These are phyloP conservation scores for Parasteatoda lunata DNA, from an alignment of 2,888 invertebrate genomes.

Conservation along the genomic window DNA sequence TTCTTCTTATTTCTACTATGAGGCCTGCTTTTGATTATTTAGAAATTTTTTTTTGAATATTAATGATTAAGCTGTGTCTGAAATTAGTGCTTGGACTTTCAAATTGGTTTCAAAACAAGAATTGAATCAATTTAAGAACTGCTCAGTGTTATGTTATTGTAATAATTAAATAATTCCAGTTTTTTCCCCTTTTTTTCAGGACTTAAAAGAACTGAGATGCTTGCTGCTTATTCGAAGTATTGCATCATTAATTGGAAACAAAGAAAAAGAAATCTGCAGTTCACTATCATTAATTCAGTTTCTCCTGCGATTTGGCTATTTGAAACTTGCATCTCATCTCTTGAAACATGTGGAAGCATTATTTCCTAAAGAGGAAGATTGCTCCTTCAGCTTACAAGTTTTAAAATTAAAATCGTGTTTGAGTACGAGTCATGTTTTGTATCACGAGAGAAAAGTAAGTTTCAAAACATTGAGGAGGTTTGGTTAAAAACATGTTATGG, in stretches of 20 bases:
- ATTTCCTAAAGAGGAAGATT: neutral
- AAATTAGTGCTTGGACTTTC: no score
- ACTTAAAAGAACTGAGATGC: conserved; percentile 14
- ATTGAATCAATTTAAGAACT: no score
- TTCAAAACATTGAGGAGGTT: no score
- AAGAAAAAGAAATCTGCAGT: conserved; percentile 12
- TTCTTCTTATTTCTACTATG: no score
- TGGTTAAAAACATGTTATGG: no score
- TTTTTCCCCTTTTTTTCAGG: neutral
- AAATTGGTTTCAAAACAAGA: no score
- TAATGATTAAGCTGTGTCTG: no score
- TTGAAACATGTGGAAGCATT: conserved; percentile 18
- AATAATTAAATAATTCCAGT: neutral
- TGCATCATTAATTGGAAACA: conserved; percentile 19
- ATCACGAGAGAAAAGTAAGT: no score
- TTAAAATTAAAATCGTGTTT: neutral
- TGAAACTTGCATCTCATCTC: conserved; percentile 28
- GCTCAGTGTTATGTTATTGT: neutral
- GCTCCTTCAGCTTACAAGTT: neutral
- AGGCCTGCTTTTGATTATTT: no score
- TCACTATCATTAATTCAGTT: conserved; percentile 22
- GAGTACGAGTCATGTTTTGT: no score
- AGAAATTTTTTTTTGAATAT: no score
- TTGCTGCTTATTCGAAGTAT: conserved; percentile 28
- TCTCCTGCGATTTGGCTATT: conserved; percentile 33